Evolutionary conservation across 2,888 invertebrate genomes (phyloP).

Genomic region (Drosophila differens): DNA sequence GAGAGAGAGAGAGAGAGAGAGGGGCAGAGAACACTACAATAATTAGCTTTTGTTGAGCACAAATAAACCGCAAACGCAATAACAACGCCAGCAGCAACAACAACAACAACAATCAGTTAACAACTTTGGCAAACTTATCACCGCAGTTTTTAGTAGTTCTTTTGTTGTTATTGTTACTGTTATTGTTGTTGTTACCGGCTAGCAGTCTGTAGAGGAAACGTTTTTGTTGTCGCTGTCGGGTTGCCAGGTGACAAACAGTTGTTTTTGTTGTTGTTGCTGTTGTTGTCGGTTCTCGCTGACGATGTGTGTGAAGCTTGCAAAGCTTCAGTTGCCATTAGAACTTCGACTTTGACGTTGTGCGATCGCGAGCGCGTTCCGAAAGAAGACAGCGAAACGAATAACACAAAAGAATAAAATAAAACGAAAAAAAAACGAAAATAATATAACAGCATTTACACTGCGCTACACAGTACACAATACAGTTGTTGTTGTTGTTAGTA

Average conservation of each 20-base stretch:
- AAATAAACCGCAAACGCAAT: slow-evolving; percentile 31
- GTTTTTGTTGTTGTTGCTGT: slow-evolving; percentile 23
- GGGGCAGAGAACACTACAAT: slow-evolving; percentile 40
- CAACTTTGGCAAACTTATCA: slow-evolving; percentile 66
- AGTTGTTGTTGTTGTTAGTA: slow-evolving; percentile 37
- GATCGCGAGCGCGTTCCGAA: slow-evolving; percentile 66
- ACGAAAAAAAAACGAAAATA: slow-evolving; percentile 17
- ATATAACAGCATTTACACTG: slow-evolving; percentile 47
- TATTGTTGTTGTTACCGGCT: slow-evolving; percentile 44
- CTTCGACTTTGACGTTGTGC: slow-evolving; percentile 79
- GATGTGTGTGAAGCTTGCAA: slow-evolving; percentile 62
- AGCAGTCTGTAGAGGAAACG: slow-evolving; percentile 40
- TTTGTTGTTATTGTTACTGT: slow-evolving; percentile 21
- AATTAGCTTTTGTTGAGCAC: slow-evolving; percentile 65
- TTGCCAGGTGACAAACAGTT: slow-evolving; percentile 73
- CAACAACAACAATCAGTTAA: slow-evolving; percentile 53
- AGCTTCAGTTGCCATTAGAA: slow-evolving; percentile 80
- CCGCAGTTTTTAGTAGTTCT: slow-evolving; percentile 36
- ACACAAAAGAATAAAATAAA: slow-evolving; percentile 4
- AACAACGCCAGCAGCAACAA: slow-evolving; percentile 22
- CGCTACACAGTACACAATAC: slow-evolving; percentile 42
- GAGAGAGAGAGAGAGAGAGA: slow-evolving; percentile 4
- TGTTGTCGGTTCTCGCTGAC: slow-evolving; percentile 38
- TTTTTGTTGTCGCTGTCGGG: slow-evolving; percentile 29
- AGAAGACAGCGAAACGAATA: slow-evolving; percentile 17